Evolutionary conservation across 2,113 vertebrate species (phyloP).

Genomic region (Megaleporinus macrocephalus): DNA sequence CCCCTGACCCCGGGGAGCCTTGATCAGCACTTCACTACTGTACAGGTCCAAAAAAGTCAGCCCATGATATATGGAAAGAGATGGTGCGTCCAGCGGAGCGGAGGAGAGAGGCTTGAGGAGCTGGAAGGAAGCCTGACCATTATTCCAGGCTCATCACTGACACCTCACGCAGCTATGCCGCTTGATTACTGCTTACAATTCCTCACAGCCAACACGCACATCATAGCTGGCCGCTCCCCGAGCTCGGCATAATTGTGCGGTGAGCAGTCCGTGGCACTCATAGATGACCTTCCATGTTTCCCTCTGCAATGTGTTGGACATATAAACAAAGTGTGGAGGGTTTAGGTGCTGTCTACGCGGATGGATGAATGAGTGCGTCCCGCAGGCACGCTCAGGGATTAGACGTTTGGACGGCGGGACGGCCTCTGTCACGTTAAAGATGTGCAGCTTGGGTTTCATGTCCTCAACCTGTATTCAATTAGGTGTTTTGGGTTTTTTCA

Average conservation of each 20-base stretch:
- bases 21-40: slow-evolving; percentile 46
- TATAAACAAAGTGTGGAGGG: slow-evolving; percentile 21
- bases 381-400: slow-evolving; percentile 20
- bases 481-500: slow-evolving; percentile 15
- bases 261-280: slow-evolving; percentile 4
- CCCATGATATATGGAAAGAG: slow-evolving; percentile 24
- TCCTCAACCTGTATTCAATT: slow-evolving; percentile 34
- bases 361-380: not conserved
- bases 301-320: slow-evolving; percentile 16
- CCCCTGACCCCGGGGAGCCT: slow-evolving; percentile 38
- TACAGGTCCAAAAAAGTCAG: slow-evolving; percentile 35
- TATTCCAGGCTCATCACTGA: slow-evolving; percentile 38
- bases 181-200: slow-evolving; percentile 36
- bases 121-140: slow-evolving; percentile 21
- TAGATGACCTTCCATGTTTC: slow-evolving; percentile 22
- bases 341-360: not conserved
- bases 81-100: not conserved
- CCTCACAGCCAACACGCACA: not conserved
- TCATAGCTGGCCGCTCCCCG: not conserved
- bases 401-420: not conserved
- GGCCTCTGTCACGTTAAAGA: not conserved
- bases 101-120: slow-evolving; percentile 11
- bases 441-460: slow-evolving; percentile 25
- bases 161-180: slow-evolving; percentile 32
- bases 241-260: not conserved